Percentiles rank a stretch among this genome's conserved stretches.
Conservation (phyloP, 2,113 vertebrate species). For the Tretioscincus oriximinensis region DNA sequence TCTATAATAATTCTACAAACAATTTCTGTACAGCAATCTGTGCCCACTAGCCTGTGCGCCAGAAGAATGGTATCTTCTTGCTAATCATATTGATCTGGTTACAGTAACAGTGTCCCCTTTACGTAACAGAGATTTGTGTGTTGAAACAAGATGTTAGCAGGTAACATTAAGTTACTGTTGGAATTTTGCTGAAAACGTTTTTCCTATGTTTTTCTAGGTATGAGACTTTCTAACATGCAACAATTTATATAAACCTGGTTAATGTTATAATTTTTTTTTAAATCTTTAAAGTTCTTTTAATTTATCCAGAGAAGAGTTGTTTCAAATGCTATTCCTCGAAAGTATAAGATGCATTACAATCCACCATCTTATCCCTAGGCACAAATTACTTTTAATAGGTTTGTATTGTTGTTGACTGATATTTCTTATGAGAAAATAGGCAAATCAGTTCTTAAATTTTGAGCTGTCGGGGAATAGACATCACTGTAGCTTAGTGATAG, state of each 20-base stretch:
- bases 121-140: not conserved
- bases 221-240: not conserved
- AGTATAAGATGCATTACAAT: not conserved
- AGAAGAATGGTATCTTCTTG: not conserved
- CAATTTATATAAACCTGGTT: not conserved
- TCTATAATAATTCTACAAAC: not conserved
- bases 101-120: slow-evolving; percentile 47
- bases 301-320: too few species aligned
- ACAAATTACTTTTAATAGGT: not conserved
- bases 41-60: not conserved
- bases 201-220: not conserved
- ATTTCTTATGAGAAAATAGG: not conserved
- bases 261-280: not conserved
- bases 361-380: not conserved
- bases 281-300: too few species aligned
- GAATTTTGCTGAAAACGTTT: not conserved
- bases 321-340: not conserved
- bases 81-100: slow-evolving; percentile 24
- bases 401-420: not conserved
- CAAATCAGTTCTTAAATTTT: not conserved
- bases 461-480: not conserved
- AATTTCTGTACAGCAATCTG: not conserved
- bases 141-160: not conserved
- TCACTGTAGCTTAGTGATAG: too few species aligned
- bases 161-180: not conserved